phyloP scores from a whole-genome alignment of 1,140 invertebrate genomes.

The Drosophila busckii region DNA sequence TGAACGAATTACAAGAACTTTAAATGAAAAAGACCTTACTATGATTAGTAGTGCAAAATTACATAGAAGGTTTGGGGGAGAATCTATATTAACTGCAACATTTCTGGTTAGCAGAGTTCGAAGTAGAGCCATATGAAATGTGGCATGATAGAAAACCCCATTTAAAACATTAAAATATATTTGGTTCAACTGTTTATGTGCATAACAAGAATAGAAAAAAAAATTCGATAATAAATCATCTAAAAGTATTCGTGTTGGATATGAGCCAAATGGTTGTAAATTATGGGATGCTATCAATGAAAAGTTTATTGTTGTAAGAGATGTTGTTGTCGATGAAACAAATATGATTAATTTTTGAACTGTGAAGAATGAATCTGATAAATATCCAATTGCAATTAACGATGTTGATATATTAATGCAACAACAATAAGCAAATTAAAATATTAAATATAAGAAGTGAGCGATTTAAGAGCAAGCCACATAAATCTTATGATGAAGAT shows the following conservation, averaged over 20 bases:
- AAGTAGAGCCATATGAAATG: constrained; percentile 26
- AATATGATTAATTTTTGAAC: constrained; percentile 4
- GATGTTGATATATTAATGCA: not conserved
- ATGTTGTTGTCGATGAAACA: constrained; percentile 7
- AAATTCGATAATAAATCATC: constrained; percentile 79
- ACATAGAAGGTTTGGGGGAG: constrained; percentile 68
- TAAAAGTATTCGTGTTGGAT: constrained; percentile 36
- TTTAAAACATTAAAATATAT: constrained; percentile 42
- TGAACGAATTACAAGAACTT: constrained; percentile 79
- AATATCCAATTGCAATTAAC: constrained; percentile 3
- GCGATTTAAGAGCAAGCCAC: not conserved
- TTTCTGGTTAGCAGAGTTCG: too few species aligned
- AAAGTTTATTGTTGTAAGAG: constrained; percentile 8
- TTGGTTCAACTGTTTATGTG: constrained; percentile 58
- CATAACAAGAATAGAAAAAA: constrained; percentile 75
- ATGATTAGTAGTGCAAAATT: constrained; percentile 67
- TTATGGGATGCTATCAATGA: constrained; percentile 2
- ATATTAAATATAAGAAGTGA: not conserved
- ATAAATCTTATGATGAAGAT: constrained; percentile 1
- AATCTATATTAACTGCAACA: constrained; percentile 73
- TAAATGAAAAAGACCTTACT: constrained; percentile 78
- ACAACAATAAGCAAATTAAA: constrained; percentile 1
- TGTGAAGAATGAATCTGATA: constrained; percentile 2
- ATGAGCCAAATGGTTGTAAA: constrained; percentile 3
- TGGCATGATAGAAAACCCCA: constrained; percentile 24